Evolutionary conservation across 2,113 vertebrate species (phyloP), one percentile per base, ranked within the genome.

Genomic region (Morone chrysops): DNA sequence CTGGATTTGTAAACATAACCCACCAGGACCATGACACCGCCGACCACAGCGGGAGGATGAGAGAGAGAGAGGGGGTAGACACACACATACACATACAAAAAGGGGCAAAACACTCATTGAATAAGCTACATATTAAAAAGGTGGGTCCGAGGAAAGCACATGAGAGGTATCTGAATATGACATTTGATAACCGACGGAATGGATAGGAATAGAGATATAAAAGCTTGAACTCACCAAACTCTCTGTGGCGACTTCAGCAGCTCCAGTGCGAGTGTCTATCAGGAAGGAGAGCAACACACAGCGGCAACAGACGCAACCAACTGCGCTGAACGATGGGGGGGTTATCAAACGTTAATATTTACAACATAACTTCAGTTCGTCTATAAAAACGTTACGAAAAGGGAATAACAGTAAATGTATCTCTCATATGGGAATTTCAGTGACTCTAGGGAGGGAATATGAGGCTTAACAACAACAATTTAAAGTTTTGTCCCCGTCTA

Each of bases 221-320:
- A 50, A 51, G 2, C 25, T 2, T 41, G 0, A 18, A 89, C 93
- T 92, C 70, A 93, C 90, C 88, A 14, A 25, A 0, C 2, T 61
- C 20, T 2, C 31, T 2, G 8, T 16, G 10, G 75, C 70, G 54
- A 90, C 66, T 85, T 74, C 70, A 69, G 70, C 74, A 61, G 82
- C 84, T 92, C 81, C 90, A 54, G 18, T 40, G 75, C 78, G 56
- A 89, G 77, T 83, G 88, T 91, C 87, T 75, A 84, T 86, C 92
- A 94, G 92, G 93, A 94, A 94, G 91, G 56, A 88, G 89, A 87
- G 79, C 81, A 84, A 80, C 90, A 88, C 73, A 81, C 92, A 93
- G 85, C 92, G 93, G 95, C 93, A 93, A 94, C 90, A 92, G 95
- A 89, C 53, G 65, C 68, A 62, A 92, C 95, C 94, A 95, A 84